These are phyloP conservation scores for Lissocephala sabroskyi DNA, from an alignment of 2,888 invertebrate species.

Conservation along the genomic window DNA sequence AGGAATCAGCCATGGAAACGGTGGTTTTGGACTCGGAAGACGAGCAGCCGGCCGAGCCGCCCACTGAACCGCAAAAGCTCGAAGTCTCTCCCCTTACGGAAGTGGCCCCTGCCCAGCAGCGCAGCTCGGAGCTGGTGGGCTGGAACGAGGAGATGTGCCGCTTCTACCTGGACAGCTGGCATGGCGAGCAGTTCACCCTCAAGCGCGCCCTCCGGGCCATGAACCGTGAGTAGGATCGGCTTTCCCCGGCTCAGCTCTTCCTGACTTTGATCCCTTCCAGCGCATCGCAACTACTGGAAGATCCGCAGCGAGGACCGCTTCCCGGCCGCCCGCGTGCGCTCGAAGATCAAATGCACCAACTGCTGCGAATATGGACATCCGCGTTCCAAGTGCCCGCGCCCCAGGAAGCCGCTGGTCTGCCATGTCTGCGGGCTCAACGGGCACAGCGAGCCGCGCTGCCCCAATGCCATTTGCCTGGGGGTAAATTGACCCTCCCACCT, in stretches of 20 bases:
- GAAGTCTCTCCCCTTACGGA: background rate
- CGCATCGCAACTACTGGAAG: conserved; percentile 54
- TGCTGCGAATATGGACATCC: conserved; percentile 80
- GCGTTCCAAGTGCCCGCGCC: conserved; percentile 76
- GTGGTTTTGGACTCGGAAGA: conserved; percentile 29
- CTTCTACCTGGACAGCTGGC: conserved; percentile 80
- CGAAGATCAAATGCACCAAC: conserved; percentile 75
- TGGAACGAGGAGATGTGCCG: conserved; percentile 76
- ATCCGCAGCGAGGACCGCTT: conserved; percentile 63
- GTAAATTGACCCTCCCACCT: conserved; percentile 72
- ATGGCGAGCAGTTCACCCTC: conserved; percentile 77
- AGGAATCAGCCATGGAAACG: conserved; percentile 10
- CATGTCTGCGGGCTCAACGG: conserved; percentile 80
- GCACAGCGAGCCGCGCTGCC: conserved; percentile 80
- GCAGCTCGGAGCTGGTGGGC: conserved; percentile 41
- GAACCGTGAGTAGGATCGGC: conserved; percentile 80
- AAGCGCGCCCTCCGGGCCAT: conserved; percentile 76
- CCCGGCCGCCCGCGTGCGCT: conserved; percentile 41
- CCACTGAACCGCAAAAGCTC: background rate
- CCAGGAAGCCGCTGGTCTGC: conserved; percentile 76
- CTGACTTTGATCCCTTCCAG: conserved; percentile 15
- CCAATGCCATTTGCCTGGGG: conserved; percentile 80
- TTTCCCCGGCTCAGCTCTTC: too few relatives aligned
- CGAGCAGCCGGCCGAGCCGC: conserved; percentile 10
- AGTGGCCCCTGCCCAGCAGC: background rate